Evolutionary conservation across 2,888 invertebrate genomes (phyloP).

Genomic region (Heteromyza rotundicornis): DNA sequence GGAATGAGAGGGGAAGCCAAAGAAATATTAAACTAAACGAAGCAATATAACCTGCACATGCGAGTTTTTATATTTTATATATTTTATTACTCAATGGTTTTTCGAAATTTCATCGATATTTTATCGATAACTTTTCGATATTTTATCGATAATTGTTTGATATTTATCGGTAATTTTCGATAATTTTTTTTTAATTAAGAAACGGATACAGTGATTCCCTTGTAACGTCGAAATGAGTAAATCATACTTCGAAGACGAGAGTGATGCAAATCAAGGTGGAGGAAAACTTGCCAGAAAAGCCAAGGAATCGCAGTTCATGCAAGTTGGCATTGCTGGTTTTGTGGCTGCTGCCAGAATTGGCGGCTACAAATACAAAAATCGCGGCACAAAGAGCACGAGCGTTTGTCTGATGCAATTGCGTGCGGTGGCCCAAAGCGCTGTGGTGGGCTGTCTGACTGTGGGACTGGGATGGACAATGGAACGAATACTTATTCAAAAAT

Average conservation of each 20-base stretch:
- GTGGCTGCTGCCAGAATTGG: slow-evolving; percentile 72
- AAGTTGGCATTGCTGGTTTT: slow-evolving; percentile 74
- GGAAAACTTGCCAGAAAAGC: slow-evolving; percentile 71
- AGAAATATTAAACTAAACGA: too few species aligned
- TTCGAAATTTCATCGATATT: too few species aligned
- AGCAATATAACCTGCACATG: too few species aligned
- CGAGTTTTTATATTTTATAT: too few species aligned
- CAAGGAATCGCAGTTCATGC: slow-evolving; percentile 76
- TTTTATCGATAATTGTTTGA: too few species aligned
- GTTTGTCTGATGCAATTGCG: slow-evolving; percentile 85
- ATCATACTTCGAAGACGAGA: slow-evolving; percentile 53
- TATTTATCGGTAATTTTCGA: too few species aligned
- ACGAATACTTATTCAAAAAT: slow-evolving; percentile 65
- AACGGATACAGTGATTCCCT: too few species aligned
- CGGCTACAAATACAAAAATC: slow-evolving; percentile 74
- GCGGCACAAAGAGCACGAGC: slow-evolving; percentile 80
- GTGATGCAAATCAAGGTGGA: slow-evolving; percentile 44
- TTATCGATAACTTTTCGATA: too few species aligned
- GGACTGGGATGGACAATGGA: slow-evolving; percentile 75
- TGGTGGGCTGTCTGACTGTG: slow-evolving; percentile 76
- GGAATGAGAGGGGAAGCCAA: too few species aligned
- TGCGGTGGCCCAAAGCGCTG: slow-evolving; percentile 85
- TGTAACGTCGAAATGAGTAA: too few species aligned
- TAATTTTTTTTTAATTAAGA: too few species aligned
- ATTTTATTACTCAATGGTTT: too few species aligned